Evolutionary conservation across 2,888 invertebrate genomes (phyloP), one percentile per base, ranked within the genome.

Genomic region (Chymomyza procnemis): DNA sequence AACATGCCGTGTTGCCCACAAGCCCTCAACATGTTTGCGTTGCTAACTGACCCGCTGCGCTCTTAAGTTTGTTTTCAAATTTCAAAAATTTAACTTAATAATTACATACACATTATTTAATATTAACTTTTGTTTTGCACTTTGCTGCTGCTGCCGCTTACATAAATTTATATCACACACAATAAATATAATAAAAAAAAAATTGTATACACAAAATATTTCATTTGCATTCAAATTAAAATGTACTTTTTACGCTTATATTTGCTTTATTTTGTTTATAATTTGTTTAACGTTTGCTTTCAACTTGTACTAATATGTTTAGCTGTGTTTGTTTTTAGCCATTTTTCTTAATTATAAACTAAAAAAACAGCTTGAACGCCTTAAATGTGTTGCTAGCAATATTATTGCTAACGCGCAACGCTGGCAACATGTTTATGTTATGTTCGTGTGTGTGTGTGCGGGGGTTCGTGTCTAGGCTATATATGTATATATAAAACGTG

Each of bases 101-200:
- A n/a, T 58, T 60, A 60, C 66, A 71, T 71, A 66, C 47, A 60
- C 69, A 70, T 75, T 75, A 74, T 65, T 59, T 62, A 67, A 34
- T 34, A 34, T 34, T n/a, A n/a, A 34, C 1, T 9, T 34, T 34
- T 34, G 6, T 34, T 34, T 34, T 34, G 9, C 6, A 34, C 34
- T 34, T 34, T 6, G 2, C 9, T 34, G 34, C 34, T 9, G 34
- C 3, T 4, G 78, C 66, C 64, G 63, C 74, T 60, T 79, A 77
- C 76, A 87, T 83, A 78, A 87, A 78, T 83, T 80, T 87, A 84
- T 84, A 84, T 84, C 83, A 84, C 83, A 84, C 83, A 85, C 83
- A 83, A 87, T 87, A 83, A 87, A 85, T 84, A 87, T 66, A 65
- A 66, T 64, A 58, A 60, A 60, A 61, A n/a, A n/a, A n/a, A n/a